Base-by-base conservation (phyloP, 2,888 invertebrate genomes). In the Polietes domitor region DNA sequence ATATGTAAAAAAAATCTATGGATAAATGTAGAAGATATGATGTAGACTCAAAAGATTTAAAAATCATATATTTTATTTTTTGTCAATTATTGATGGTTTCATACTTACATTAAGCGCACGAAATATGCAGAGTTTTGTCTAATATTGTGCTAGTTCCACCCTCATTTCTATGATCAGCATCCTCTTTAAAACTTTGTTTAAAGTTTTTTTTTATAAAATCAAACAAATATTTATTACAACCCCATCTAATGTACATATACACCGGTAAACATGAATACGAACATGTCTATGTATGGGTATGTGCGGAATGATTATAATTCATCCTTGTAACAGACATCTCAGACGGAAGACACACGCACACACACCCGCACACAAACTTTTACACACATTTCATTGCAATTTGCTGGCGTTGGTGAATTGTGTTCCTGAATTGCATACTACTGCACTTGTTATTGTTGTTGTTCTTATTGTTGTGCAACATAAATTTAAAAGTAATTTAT, bases 401-500 rank as follows among this genome's bases (percentile, higher is more conserved):
- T 55, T 21, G 53, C 21, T 55, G 5, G 12, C 2, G 3, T 47
- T n/a, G 47, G 10, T 53, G 58, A 24, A 24, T 70, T n/a, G n/a
- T n/a, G 19, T 43, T 24, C 80, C 41, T 55, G 37, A 21, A 55
- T 41, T 76, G 26, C 28, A 71, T 26, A 24, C 4, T 21, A 9
- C 37, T 3, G 37, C 12, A 12, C 1, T 12, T 37, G 37, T 9
- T 17, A 19, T 53, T 71, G 37, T 74, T 32, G 15, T 74, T 47
- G 50, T 32, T 55, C 41, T 21, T 47, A 17, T 63, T 24, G 43
- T 61, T 0, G 9, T 41, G 19, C 10, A 5, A 58, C 10, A 76
- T 65, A 63, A 70, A 65, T 83, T 83, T 73, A 3, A 77, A 70
- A 77, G 76, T 77, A 77, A 83, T 83, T 80, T 83, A 80, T 79